Conservation (phyloP, 2,888 invertebrate species). For the Sarcophaga subvicina region DNA sequence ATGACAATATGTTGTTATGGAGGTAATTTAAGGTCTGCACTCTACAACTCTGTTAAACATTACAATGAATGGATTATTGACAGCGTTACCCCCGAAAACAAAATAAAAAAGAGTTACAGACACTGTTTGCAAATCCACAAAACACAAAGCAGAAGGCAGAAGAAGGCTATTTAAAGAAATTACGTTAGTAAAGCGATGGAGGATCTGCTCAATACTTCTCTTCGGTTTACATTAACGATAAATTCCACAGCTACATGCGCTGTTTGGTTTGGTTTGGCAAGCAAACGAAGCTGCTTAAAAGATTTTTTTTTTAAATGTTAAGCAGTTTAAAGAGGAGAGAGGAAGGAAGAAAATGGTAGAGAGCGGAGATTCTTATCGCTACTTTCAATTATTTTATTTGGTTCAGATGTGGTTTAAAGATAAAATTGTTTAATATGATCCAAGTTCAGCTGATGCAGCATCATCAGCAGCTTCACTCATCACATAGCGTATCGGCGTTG, state of each 20-base stretch:
- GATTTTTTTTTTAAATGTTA: not conserved
- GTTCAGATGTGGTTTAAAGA: constrained; percentile 81
- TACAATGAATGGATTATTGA: constrained; percentile 56
- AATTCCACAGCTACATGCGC: constrained; percentile 60
- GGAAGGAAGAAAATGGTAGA: not conserved
- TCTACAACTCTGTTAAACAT: constrained; percentile 21
- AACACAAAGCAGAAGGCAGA: too few species aligned
- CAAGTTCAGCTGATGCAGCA: constrained; percentile 66
- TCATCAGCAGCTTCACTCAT: constrained; percentile 26
- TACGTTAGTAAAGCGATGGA: not conserved
- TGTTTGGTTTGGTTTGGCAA: not conserved
- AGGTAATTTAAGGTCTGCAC: constrained; percentile 66
- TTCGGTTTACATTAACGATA: constrained; percentile 65
- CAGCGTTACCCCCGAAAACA: constrained; percentile 56
- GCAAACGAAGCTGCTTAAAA: not conserved
- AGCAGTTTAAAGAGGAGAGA: not conserved
- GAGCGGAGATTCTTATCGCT: constrained; percentile 78
- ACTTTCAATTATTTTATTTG: constrained; percentile 82
- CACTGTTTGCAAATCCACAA: too few species aligned
- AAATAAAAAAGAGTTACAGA: constrained; percentile 7
- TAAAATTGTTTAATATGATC: constrained; percentile 80
- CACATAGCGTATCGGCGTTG: constrained; percentile 58
- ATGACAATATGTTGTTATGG: constrained; percentile 65
- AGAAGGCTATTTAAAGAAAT: not conserved
- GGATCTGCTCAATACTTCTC: constrained; percentile 55